Conservation (phyloP, 2,113 vertebrate genomes). For the Peromyscus californicus region DNA sequence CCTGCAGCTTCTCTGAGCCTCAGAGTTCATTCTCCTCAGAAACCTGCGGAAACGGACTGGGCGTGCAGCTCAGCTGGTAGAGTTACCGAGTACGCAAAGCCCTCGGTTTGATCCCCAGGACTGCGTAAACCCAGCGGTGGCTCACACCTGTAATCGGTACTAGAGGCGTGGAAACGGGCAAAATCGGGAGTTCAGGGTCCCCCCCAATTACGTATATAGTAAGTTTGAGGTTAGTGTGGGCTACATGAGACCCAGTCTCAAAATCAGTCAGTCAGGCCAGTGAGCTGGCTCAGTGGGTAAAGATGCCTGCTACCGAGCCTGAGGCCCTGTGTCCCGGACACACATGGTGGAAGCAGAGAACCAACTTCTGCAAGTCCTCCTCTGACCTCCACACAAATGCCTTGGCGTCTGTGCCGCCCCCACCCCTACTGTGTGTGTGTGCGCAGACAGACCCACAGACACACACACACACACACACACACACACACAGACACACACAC, state of each 20-base stretch:
- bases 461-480: background rate
- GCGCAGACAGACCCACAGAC: too few relatives aligned
- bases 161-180: background rate
- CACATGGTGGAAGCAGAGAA: background rate
- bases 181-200: background rate
- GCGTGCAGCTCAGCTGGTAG: background rate
- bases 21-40: background rate
- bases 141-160: background rate
- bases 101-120: background rate
- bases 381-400: background rate
- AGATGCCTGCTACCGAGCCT: background rate
- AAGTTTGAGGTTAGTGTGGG: background rate
- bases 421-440: background rate
- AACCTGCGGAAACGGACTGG: background rate
- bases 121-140: background rate
- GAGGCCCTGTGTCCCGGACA: background rate
- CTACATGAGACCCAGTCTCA: background rate
- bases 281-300: background rate
- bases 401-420: background rate
- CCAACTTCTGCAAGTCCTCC: background rate
- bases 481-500: fast-evolving
- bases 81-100: background rate
- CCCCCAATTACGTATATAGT: background rate
- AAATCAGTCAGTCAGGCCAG: background rate
- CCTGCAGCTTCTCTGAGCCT: background rate